These are phyloP conservation scores for Felis chaus DNA, from an alignment of 2,113 vertebrate species.

Conservation along the genomic window DNA sequence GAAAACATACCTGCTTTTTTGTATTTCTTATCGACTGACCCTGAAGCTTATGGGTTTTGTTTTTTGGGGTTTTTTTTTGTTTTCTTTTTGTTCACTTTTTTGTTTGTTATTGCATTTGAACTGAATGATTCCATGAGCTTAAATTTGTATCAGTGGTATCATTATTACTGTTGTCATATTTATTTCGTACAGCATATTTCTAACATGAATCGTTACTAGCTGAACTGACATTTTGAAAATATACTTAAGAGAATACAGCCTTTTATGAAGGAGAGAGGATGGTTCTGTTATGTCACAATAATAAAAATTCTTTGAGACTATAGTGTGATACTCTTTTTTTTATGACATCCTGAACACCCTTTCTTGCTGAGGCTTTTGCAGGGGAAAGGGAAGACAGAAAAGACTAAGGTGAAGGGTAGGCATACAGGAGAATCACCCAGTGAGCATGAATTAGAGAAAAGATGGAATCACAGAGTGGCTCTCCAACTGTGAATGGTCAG, in stretches of 20 bases:
- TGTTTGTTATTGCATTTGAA: neutral
- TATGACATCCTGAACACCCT: constrained; percentile 68
- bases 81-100: neutral
- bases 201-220: constrained; percentile 68
- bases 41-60: neutral
- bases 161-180: neutral
- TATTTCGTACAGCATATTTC: constrained; percentile 46
- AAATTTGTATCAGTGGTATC: neutral
- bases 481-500: constrained; percentile 40
- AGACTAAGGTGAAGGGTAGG: neutral
- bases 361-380: constrained; percentile 67
- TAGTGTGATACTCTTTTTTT: constrained; percentile 73
- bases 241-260: constrained; percentile 64
- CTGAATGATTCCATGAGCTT: neutral
- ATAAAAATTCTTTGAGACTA: constrained; percentile 71
- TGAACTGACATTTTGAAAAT: constrained; percentile 76
- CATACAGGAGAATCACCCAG: neutral
- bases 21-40: neutral
- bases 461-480: constrained; percentile 15
- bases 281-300: constrained; percentile 65
- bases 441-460: neutral
- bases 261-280: neutral
- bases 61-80: neutral
- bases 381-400: constrained; percentile 49
- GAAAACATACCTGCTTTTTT: neutral